Percentiles rank a stretch among this genome's conserved stretches.
Conservation (phyloP, 2,797 vertebrate genomes). For the Helarctos malayanus region DNA sequence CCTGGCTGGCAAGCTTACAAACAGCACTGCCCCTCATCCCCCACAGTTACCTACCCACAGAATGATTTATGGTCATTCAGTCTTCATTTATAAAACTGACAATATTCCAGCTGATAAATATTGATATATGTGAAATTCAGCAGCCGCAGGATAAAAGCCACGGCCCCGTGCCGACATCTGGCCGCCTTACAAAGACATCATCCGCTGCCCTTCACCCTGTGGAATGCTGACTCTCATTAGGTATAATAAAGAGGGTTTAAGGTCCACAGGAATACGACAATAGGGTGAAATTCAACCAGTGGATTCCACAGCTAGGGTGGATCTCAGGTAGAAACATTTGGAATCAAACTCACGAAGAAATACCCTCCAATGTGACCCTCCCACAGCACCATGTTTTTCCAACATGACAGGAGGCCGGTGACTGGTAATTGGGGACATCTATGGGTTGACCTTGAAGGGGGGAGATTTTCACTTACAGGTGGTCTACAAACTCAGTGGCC, state of each 20-base stretch:
- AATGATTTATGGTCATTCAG: slow-evolving; percentile 88
- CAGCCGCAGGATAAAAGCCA: slow-evolving; percentile 91
- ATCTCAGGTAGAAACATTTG: slow-evolving; percentile 31
- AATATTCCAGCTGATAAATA: slow-evolving; percentile 90
- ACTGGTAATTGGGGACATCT: neutral
- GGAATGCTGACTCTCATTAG: slow-evolving; percentile 91
- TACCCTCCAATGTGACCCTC: neutral
- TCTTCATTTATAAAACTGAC: slow-evolving; percentile 93
- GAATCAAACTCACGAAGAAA: slow-evolving; percentile 41
- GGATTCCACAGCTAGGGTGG: slow-evolving; percentile 43
- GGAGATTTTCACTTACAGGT: neutral
- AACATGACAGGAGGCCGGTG: accelerated
- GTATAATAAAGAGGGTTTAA: slow-evolving; percentile 87
- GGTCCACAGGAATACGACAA: slow-evolving; percentile 83
- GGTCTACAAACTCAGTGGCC: neutral
- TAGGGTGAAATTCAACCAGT: slow-evolving; percentile 65
- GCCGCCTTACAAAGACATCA: slow-evolving; percentile 89
- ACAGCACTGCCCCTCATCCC: neutral
- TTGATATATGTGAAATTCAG: slow-evolving; percentile 92
- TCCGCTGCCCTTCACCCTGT: slow-evolving; percentile 87
- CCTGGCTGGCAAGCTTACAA: neutral
- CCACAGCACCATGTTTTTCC: too few relatives aligned
- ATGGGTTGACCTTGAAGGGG: accelerated
- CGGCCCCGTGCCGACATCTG: slow-evolving; percentile 92
- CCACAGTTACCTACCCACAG: slow-evolving; percentile 71